Conservation (phyloP, 1,140 invertebrate species). For the Lasioglossum baleicum region DNA sequence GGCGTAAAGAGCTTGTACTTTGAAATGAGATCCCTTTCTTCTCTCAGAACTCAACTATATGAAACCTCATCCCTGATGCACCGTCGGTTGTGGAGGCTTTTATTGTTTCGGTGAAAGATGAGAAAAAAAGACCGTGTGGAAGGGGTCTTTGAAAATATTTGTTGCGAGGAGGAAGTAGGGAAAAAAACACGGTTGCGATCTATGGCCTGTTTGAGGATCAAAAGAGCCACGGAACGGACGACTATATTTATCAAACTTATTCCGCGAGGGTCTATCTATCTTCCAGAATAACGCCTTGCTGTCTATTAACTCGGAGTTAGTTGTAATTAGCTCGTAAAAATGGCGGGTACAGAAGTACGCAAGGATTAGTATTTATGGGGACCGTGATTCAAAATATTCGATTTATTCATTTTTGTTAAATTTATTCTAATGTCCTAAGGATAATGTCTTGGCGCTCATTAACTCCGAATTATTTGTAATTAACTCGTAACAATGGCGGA, state of each 20-base stretch:
- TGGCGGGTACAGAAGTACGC: too few relatives aligned
- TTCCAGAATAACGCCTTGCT: not conserved
- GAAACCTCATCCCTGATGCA: constrained; percentile 60
- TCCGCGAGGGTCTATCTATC: too few relatives aligned
- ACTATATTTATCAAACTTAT: not conserved
- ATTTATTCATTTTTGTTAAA: too few relatives aligned
- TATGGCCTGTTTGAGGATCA: not conserved
- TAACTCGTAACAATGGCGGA: too few relatives aligned
- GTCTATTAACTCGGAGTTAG: not conserved
- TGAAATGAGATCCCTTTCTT: constrained; percentile 74
- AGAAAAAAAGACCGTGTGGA: constrained; percentile 3
- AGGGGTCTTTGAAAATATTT: constrained; percentile 42
- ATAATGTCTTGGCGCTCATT: not conserved
- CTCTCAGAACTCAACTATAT: constrained; percentile 73
- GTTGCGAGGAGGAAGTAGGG: constrained; percentile 11
- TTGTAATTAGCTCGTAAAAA: not conserved
- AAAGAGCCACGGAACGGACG: not conserved
- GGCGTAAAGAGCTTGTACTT: constrained; percentile 71
- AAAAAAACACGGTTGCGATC: not conserved
- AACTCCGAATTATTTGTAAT: not conserved
- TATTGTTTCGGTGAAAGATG: constrained; percentile 66
- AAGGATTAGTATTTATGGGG: too few relatives aligned
- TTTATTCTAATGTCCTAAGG: too few relatives aligned
- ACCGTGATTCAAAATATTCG: too few relatives aligned
- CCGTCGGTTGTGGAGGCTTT: constrained; percentile 65